Percentiles rank a stretch among this genome's conserved stretches.
Evolutionary conservation across 2,888 invertebrate species (phyloP).

Genomic region (Lomographa bimaculata): DNA sequence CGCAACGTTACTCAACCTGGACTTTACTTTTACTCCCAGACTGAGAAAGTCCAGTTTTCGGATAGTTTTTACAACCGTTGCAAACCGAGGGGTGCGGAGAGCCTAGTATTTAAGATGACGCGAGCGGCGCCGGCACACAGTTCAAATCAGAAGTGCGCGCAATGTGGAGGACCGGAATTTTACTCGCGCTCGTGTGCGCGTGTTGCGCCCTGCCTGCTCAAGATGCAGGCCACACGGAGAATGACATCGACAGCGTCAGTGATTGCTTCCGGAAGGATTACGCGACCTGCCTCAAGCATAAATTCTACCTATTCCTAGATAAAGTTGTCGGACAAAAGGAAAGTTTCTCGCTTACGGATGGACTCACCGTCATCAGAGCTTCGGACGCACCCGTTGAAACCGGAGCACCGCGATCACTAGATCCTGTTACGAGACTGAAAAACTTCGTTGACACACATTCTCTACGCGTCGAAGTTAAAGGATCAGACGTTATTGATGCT

Average conservation of each 20-base stretch:
- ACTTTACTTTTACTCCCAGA: constrained; percentile 76
- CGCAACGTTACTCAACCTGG: constrained; percentile 74
- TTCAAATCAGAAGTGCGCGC: constrained; percentile 54
- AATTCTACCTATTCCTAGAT: constrained; percentile 93
- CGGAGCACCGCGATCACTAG: constrained; percentile 90
- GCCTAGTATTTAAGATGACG: constrained; percentile 65
- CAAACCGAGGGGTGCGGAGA: constrained; percentile 60
- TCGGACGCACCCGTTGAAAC: constrained; percentile 87
- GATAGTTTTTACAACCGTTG: constrained; percentile 56
- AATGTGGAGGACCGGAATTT: constrained; percentile 67
- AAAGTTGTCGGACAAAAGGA: constrained; percentile 92
- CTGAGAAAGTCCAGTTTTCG: constrained; percentile 76
- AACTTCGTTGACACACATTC: constrained; percentile 92
- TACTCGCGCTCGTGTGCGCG: constrained; percentile 72
- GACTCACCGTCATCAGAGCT: constrained; percentile 92
- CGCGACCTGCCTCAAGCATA: constrained; percentile 93
- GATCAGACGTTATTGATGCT: constrained; percentile 91
- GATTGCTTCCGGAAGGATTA: constrained; percentile 93
- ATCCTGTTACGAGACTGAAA: constrained; percentile 87
- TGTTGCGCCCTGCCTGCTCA: constrained; percentile 87
- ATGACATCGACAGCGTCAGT: constrained; percentile 90
- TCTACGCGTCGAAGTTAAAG: constrained; percentile 92
- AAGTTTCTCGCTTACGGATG: constrained; percentile 90
- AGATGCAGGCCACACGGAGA: constrained; percentile 88
- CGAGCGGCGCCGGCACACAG: constrained; percentile 61